These are phyloP conservation scores for Cordilura impudica DNA, from an alignment of 2,888 invertebrate genomes.

Conservation along the genomic window DNA sequence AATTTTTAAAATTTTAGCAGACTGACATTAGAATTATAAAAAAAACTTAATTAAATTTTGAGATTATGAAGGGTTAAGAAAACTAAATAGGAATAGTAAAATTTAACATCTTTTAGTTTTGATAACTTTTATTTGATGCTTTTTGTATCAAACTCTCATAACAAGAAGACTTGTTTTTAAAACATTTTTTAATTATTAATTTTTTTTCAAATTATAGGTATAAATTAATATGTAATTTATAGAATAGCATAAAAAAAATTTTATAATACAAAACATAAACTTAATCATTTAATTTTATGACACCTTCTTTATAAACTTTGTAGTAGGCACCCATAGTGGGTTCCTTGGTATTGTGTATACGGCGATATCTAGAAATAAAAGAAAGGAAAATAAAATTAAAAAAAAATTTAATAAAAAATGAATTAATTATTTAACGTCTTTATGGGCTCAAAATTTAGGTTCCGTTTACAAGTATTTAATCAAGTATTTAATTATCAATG, in stretches of 20 bases:
- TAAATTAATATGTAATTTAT: not conserved
- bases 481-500: no score
- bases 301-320: constrained; percentile 46
- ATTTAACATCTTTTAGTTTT: no score
- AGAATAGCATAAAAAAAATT: not conserved
- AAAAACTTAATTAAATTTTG: no score
- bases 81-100: no score
- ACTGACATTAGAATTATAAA: no score
- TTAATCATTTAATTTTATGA: constrained; percentile 40
- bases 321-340: constrained; percentile 61
- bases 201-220: no score
- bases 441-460: constrained; percentile 55
- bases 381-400: not conserved
- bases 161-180: no score
- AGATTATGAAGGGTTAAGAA: no score
- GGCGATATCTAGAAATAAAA: constrained; percentile 47
- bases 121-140: no score
- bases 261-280: constrained; percentile 53
- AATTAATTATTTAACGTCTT: constrained; percentile 44
- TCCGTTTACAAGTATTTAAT: constrained; percentile 54
- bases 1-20: no score
- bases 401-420: not conserved
- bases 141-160: no score
- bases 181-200: no score
- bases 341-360: constrained; percentile 36